These are phyloP conservation scores for Nylanderia fulva DNA, from an alignment of 1,140 invertebrate genomes.

Conservation along the genomic window DNA sequence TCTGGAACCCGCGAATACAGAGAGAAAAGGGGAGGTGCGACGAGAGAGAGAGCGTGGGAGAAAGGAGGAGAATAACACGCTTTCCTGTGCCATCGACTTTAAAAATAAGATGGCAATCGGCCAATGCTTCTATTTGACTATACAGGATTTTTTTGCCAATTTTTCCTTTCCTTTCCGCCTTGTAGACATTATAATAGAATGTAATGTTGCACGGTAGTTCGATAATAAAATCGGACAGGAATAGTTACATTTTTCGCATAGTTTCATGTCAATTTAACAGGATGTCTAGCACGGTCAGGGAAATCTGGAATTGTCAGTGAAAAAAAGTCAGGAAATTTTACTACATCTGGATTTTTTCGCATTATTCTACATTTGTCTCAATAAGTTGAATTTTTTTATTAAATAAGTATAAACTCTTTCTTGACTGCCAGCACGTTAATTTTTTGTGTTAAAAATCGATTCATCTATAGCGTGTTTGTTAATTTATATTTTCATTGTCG, in stretches of 20 bases:
- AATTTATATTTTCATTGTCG: too few relatives aligned
- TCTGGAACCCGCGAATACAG: slow-evolving; percentile 63
- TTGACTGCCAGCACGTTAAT: too few relatives aligned
- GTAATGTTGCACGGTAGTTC: background rate
- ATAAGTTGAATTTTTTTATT: too few relatives aligned
- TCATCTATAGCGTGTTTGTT: too few relatives aligned
- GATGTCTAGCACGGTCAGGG: too few relatives aligned
- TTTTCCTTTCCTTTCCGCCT: background rate
- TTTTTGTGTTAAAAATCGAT: too few relatives aligned
- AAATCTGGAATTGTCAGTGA: too few relatives aligned
- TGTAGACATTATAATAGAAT: background rate
- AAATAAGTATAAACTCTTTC: too few relatives aligned
- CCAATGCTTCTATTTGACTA: slow-evolving; percentile 72
- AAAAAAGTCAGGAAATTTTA: too few relatives aligned
- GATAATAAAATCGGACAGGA: background rate
- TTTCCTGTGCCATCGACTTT: slow-evolving; percentile 40
- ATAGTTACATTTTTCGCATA: background rate
- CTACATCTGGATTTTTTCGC: too few relatives aligned
- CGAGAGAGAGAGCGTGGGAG: slow-evolving; percentile 43
- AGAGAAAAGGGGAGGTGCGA: slow-evolving; percentile 39
- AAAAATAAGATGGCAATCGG: slow-evolving; percentile 75
- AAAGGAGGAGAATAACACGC: slow-evolving; percentile 27
- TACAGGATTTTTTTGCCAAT: background rate
- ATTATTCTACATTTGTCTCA: too few relatives aligned
- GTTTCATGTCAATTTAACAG: background rate